Evolutionary conservation across 2,797 vertebrate species (phyloP), one percentile per base, ranked within the genome.

Genomic region (Babyrousa celebensis): DNA sequence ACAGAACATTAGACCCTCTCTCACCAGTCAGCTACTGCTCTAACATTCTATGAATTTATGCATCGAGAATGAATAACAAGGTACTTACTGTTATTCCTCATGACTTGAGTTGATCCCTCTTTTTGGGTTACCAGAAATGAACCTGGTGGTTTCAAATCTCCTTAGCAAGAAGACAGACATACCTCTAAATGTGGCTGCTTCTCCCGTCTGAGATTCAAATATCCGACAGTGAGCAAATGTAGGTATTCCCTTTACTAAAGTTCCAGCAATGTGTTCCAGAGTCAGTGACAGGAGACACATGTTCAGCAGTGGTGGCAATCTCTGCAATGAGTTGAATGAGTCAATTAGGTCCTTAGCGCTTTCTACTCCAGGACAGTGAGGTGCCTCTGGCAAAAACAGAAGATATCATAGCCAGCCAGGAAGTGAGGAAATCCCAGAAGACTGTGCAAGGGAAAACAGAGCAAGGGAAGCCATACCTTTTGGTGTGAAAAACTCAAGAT

Each of bases 351-450:
- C 23, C 25, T 93, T 70, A 36, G 21, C 32, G 18, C n/a, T 77
- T 97, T 96, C 48, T 72, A 18, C 11, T 54, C 48, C 36, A 36
- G 70, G 40, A 88, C 92, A 92, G 67, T 52, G 77, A 79, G 77
- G 56, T 72, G 21, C 5, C 32, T 56, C 20, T 87, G 72, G 85
- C 36, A 85, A 94, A 89, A 89, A 78, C 60, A 86, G 63, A 88
- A 84, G 48, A 48, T 18, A 32, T 60, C 56, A 29, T 5, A 88
- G 29, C 25, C 36, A 94, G 17, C 43, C 21, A 68, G 83, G n/a
- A 63, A 92, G 68, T 77, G 74, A 84, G 71, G 62, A n/a, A 43
- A 68, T 58, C 36, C 79, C 83, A 65, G 1, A 62, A 58, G 5
- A 48, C 6, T 54, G 16, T 70, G 3, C 32, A 68, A 18, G 15